phyloP scores from a whole-genome alignment of 92 coral and sea anemone species.

The Isaurus tuberculatus region DNA sequence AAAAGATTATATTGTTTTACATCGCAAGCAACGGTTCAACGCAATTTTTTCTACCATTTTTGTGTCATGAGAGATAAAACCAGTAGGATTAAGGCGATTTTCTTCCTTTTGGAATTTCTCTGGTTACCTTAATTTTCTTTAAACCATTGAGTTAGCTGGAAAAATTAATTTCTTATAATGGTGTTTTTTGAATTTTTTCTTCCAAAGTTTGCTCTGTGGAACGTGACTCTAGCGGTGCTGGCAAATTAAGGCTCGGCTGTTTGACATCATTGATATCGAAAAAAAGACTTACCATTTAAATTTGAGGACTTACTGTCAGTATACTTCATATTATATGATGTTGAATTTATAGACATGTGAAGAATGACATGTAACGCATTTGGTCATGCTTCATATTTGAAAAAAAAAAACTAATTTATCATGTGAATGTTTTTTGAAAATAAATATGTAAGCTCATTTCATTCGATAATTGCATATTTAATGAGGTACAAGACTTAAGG shows the following conservation, averaged over 20 bases:
- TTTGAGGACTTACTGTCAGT: not conserved
- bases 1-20: not conserved
- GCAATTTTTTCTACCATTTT: not conserved
- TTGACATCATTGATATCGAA: not conserved
- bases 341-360: not conserved
- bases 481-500: no score
- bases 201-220: not conserved
- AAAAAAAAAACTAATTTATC: not conserved
- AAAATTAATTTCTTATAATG: not conserved
- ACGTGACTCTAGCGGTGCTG: not conserved
- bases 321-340: not conserved
- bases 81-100: not conserved
- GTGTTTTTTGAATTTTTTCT: not conserved
- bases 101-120: not conserved
- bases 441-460: not conserved
- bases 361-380: not conserved
- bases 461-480: not conserved
- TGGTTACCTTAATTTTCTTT: constrained; percentile 19
- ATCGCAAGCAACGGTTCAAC: not conserved
- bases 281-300: not conserved
- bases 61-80: not conserved
- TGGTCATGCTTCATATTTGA: not conserved
- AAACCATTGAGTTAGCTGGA: constrained; percentile 1
- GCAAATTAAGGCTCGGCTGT: not conserved
- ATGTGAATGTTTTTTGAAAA: not conserved